Evolutionary conservation across 2,113 vertebrate genomes (phyloP), one percentile per base, ranked within the genome.

Genomic region (Pelecanus crispus): DNA sequence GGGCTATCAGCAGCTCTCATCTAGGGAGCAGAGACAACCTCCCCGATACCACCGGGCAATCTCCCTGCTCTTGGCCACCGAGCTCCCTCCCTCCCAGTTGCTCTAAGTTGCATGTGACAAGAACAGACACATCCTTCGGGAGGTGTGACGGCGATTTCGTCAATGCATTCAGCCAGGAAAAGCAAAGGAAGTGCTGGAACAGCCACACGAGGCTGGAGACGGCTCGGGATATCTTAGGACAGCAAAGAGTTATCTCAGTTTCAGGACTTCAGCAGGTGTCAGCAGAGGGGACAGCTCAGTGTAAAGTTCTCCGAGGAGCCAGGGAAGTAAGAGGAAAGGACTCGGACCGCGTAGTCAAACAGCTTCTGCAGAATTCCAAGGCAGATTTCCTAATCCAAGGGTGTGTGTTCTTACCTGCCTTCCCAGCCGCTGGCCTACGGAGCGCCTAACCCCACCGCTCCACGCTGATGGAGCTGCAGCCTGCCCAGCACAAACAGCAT

Each of bases 81-180:
- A 58, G 47, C 13, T 72, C 63, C 56, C 13, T 72, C 63, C 56
- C 47, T 58, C 53, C 42, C 29, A 11, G 34, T 11, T 32, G 31
- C 47, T 50, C 47, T 2, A 14, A 42, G 13, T 2, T 40, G n/a
- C 6, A 4, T 0, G 0, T 19, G 44, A 17, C 5, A 18, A 65
- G 55, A 83, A 49, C 13, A 68, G 34, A 68, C 6, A 8, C 38
- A 38, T 38, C 45, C 59, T 62, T 28, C 15, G 42, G 19, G 36
- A 55, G 31, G 19, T 2, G 2, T 1, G 8, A 44, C 0, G 7
- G 29, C 0, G 1, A 53, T 38, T 47, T 52, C 5, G 2, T 21
- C 17, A 22, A 26, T 1, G 17, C 31, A 4, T 6, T 18, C 44
- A 65, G 25, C 11, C 4, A 3, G 58, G 61, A 67, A 81, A 84